Base-by-base conservation (phyloP, 2,888 invertebrate species). In the Ecliptopera silaceata region DNA sequence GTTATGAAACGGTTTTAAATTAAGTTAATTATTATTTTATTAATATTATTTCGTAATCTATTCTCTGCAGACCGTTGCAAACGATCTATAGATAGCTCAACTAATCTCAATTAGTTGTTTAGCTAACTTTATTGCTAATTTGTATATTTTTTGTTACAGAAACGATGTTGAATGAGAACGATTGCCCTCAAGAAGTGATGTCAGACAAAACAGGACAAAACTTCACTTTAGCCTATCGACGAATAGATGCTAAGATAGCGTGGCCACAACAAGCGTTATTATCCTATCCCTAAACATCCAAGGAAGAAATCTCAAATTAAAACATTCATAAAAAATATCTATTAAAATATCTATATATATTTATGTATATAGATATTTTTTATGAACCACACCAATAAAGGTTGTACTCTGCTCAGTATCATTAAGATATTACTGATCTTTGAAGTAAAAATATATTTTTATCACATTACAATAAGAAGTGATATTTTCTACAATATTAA, bases 241-340 rank as follows among this genome's bases (percentile, higher is more conserved):
- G 98, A 62, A 96, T 97, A 82, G 98, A 98, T 79, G 98, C 98
- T 22, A 98, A 98, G 90, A 98, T 99, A 69, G 98, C 98, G 56
- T 99, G 98, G 98, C 98, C 98, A 53, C 93, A 93, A 65, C 93
- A 93, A 64, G 91, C 91, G 0, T 57, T 92, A 41, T 74, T 81
- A 11, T 92, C 92, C 29, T 91, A 88, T 64, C 91, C 91, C 0
- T 91, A 83, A 42, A 31, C 34, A 61, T 51, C n/a, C 44, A 12
- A 48, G 38, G 38, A 32, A 54, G 49, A 51, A 61, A 57, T 61
- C 64, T 59, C 59, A 46, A 15, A 3, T 22, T 22, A 0, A 44
- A 55, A 29, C 44, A 55, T 46, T 49, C 54, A 50, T 59, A 44
- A 46, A 57, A 54, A 41, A 42, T 54, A 46, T 53, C 46, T 17